These are phyloP conservation scores for Apantesis nais DNA, from an alignment of 2,888 invertebrate genomes.

Conservation along the genomic window DNA sequence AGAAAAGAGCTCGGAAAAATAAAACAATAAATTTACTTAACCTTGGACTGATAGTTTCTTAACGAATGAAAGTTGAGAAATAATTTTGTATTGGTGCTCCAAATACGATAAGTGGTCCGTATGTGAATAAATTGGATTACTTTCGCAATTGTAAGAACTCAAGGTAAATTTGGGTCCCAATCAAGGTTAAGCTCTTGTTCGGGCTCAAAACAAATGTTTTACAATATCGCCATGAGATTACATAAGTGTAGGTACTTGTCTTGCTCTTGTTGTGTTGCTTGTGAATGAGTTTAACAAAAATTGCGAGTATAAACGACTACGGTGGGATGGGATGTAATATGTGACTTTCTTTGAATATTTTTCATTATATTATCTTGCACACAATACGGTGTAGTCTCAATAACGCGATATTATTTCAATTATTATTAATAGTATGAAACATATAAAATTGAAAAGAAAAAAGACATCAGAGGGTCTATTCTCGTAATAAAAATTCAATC, in stretches of 20 bases:
- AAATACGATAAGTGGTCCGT: conserved; percentile 25
- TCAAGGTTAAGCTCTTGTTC: conserved; percentile 41
- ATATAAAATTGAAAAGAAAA: background rate
- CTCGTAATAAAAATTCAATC: no score
- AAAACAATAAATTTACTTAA: conserved; percentile 7
- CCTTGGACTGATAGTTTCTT: conserved; percentile 14
- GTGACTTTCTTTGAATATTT: background rate
- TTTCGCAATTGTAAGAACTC: conserved; percentile 37
- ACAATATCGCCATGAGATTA: conserved; percentile 10
- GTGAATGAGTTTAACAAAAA: background rate
- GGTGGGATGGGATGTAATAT: background rate
- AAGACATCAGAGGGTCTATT: background rate
- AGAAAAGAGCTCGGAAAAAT: background rate
- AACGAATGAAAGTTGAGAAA: conserved; percentile 22
- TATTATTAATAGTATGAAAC: background rate
- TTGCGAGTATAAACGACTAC: background rate
- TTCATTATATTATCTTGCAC: background rate
- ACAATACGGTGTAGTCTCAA: background rate
- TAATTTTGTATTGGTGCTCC: conserved; percentile 14
- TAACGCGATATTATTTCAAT: background rate
- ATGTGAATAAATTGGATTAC: conserved; percentile 32
- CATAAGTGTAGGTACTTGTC: background rate
- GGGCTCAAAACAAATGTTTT: conserved; percentile 23
- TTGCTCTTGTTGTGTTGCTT: background rate
- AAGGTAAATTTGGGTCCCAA: conserved; percentile 32